Evolutionary conservation across 2,888 invertebrate genomes (phyloP).

Genomic region (Liopterus haemorrhoidalis): DNA sequence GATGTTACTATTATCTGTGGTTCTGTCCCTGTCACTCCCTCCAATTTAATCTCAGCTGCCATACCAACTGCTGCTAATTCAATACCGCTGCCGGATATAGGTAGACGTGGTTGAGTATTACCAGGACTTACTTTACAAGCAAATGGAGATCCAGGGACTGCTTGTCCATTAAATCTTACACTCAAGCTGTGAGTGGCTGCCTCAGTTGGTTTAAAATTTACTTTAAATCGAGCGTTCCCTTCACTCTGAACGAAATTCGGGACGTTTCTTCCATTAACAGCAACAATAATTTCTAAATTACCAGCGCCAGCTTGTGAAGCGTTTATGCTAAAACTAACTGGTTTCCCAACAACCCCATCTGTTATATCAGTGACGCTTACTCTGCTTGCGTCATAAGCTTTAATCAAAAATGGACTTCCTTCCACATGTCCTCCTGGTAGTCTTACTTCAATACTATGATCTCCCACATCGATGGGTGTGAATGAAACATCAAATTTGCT

Average conservation of each 20-base stretch:
- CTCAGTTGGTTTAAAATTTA: conserved; percentile 94
- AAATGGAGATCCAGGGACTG: conserved; percentile 89
- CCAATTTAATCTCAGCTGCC: conserved; percentile 55
- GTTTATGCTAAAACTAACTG: conserved; percentile 89
- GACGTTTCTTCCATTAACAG: conserved; percentile 92
- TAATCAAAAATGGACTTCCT: conserved; percentile 91
- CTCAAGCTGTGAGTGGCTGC: conserved; percentile 86
- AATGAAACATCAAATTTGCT: conserved; percentile 53
- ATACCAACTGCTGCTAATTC: conserved; percentile 64
- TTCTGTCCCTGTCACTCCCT: conserved; percentile 54
- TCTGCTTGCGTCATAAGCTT: conserved; percentile 91
- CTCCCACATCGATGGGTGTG: conserved; percentile 85
- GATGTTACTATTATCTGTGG: conserved; percentile 71
- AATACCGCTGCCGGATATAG: conserved; percentile 60
- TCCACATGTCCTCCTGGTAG: conserved; percentile 66
- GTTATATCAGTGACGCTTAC: conserved; percentile 94
- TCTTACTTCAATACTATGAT: conserved; percentile 83
- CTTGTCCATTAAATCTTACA: conserved; percentile 71
- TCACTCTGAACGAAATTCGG: conserved; percentile 97
- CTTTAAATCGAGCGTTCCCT: conserved; percentile 90
- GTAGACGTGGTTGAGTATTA: conserved; percentile 57
- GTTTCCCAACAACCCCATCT: conserved; percentile 83
- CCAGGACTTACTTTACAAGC: conserved; percentile 69
- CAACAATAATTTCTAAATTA: conserved; percentile 95
- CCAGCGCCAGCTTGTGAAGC: conserved; percentile 82